These are phyloP conservation scores for Calycopis cecrops DNA, from an alignment of 1,140 invertebrate species.

Conservation along the genomic window DNA sequence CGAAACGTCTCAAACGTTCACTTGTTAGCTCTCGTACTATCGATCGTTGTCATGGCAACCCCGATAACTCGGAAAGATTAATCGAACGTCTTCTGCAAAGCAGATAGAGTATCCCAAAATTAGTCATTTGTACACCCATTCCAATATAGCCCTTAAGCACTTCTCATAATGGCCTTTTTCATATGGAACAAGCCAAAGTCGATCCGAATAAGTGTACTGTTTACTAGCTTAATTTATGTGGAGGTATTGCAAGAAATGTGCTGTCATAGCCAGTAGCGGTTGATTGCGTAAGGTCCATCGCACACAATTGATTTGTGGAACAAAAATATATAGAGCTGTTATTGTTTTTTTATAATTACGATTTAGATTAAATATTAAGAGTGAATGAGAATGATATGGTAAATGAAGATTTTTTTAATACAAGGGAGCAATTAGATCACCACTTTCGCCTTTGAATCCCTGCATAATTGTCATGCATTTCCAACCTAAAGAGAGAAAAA, in stretches of 20 bases:
- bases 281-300: too few species aligned
- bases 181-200: slow-evolving; percentile 14
- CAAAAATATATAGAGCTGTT: too few species aligned
- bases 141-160: not conserved
- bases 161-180: slow-evolving; percentile 14
- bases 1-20: not conserved
- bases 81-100: slow-evolving; percentile 52
- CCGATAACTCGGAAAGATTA: slow-evolving; percentile 52
- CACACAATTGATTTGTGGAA: too few species aligned
- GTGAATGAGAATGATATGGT: too few species aligned
- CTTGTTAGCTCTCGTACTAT: slow-evolving; percentile 10
- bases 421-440: too few species aligned
- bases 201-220: slow-evolving; percentile 28
- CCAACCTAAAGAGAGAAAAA: too few species aligned
- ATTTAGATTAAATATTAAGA: too few species aligned
- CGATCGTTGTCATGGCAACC: slow-evolving; percentile 40
- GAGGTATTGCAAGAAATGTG: slow-evolving; percentile 9
- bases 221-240: slow-evolving; percentile 34
- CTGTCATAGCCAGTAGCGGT: slow-evolving; percentile 5
- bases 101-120: slow-evolving; percentile 46
- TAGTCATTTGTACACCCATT: slow-evolving; percentile 43
- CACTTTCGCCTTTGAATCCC: too few species aligned
- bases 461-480: too few species aligned
- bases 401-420: too few species aligned
- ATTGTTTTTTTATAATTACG: too few species aligned